phyloP scores from a whole-genome alignment of 2,888 invertebrate genomes.

The Cylloceria caligata region DNA sequence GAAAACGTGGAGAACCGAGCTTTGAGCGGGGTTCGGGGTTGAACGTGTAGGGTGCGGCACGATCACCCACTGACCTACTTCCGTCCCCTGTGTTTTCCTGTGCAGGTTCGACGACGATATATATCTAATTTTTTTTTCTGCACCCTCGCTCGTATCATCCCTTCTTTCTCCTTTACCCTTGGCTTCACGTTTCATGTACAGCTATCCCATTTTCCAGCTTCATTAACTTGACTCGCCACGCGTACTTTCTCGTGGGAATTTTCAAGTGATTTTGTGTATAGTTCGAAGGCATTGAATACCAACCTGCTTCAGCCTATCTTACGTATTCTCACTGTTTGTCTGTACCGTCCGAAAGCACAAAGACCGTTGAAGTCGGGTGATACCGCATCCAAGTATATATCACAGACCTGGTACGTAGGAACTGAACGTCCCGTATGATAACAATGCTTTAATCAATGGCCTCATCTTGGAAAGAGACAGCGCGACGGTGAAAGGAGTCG shows the following conservation, averaged over 20 bases:
- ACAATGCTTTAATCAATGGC: too few relatives aligned
- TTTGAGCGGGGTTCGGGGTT: slow-evolving; percentile 25
- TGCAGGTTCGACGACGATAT: slow-evolving; percentile 62
- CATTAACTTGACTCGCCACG: slow-evolving; percentile 6
- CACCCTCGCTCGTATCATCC: neutral
- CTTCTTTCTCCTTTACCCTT: neutral
- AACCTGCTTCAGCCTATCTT: neutral
- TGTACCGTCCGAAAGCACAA: too few relatives aligned
- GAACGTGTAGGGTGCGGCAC: slow-evolving; percentile 73
- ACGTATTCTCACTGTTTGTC: too few relatives aligned
- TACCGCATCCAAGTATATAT: too few relatives aligned
- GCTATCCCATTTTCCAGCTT: slow-evolving; percentile 25
- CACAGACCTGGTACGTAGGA: too few relatives aligned
- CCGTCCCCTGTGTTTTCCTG: slow-evolving; percentile 65
- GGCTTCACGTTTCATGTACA: neutral
- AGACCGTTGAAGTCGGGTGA: too few relatives aligned
- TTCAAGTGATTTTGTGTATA: neutral
- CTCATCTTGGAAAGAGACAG: too few relatives aligned
- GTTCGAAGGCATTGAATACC: neutral
- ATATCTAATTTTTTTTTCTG: slow-evolving; percentile 17
- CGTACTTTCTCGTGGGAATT: neutral
- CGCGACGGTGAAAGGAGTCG: too few relatives aligned
- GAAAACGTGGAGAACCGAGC: slow-evolving; percentile 30
- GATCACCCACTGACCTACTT: slow-evolving; percentile 82
- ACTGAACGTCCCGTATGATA: too few relatives aligned